phyloP scores from a whole-genome alignment of 1,140 invertebrate genomes.

The Drosophila pachea region DNA sequence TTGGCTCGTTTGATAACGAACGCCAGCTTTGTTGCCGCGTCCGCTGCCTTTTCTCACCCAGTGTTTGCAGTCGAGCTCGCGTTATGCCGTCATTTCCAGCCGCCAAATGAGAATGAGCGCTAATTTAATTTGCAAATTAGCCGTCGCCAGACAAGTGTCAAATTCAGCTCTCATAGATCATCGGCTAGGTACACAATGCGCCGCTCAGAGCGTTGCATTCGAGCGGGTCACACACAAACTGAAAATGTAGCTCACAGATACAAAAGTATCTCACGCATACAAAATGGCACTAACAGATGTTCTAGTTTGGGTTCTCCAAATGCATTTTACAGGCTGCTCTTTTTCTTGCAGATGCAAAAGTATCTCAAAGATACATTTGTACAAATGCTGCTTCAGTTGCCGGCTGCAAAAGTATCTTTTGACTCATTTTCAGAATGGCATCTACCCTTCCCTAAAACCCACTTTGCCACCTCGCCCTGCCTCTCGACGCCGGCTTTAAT shows the following conservation, averaged over 20 bases:
- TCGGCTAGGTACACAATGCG: slow-evolving; percentile 11
- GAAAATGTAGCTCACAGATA: slow-evolving; percentile 2
- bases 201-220: not conserved
- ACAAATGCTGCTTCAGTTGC: not conserved
- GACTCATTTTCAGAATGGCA: too few species aligned
- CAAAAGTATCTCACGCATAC: not conserved
- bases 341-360: not conserved
- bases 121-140: slow-evolving; percentile 74
- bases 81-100: slow-evolving; percentile 56
- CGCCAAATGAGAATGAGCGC: slow-evolving; percentile 62
- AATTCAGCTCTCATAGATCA: slow-evolving; percentile 22
- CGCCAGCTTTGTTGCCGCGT: slow-evolving; percentile 48
- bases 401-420: not conserved
- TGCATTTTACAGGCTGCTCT: too few species aligned
- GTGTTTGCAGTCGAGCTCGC: slow-evolving; percentile 36
- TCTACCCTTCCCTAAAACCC: not conserved
- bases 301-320: too few species aligned
- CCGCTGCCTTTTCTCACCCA: not conserved
- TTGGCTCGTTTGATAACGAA: slow-evolving; percentile 54
- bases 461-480: not conserved
- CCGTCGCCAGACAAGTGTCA: slow-evolving; percentile 46
- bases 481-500: slow-evolving; percentile 1
- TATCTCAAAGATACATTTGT: not conserved
- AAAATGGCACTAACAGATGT: not conserved
- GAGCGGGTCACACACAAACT: not conserved